Conservation (phyloP, 1,140 invertebrate genomes). For the Wiebesia pumilae region DNA sequence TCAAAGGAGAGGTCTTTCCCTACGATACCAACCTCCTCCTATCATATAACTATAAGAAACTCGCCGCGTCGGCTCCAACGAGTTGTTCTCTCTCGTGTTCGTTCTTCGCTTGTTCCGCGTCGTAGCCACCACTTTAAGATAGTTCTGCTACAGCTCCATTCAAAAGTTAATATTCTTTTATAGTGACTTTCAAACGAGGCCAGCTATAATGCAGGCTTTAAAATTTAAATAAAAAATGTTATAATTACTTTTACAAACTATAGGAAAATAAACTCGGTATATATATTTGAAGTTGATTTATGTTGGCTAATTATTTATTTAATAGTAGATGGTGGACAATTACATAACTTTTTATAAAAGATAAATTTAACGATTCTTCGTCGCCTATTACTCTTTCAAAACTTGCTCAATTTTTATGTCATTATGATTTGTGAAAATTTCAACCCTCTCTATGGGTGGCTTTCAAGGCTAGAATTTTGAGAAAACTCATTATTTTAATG, state of each 20-base stretch:
- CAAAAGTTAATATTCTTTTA: conserved; percentile 12
- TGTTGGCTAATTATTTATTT: no score
- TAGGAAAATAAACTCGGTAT: neutral
- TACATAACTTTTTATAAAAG: no score
- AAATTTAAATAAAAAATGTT: neutral
- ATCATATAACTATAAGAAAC: neutral
- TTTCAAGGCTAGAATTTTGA: no score
- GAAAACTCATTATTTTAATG: no score
- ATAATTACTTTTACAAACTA: neutral
- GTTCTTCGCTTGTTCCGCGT: neutral
- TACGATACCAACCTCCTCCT: neutral
- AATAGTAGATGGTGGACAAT: no score
- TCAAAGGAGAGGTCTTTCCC: neutral
- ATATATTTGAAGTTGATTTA: neutral
- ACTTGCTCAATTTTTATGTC: no score
- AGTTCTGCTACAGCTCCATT: neutral
- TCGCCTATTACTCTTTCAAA: neutral
- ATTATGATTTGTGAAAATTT: no score
- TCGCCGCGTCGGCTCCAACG: neutral
- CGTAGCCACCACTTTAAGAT: neutral
- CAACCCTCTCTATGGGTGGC: no score
- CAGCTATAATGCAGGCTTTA: neutral
- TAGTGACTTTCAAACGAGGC: neutral
- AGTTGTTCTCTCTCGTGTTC: conserved; percentile 3
- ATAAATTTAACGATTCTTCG: neutral